A percentile compares a stretch with the other conserved stretches of the same genome.
Conservation (phyloP, 1,140 invertebrate species). For the Popillia japonica region DNA sequence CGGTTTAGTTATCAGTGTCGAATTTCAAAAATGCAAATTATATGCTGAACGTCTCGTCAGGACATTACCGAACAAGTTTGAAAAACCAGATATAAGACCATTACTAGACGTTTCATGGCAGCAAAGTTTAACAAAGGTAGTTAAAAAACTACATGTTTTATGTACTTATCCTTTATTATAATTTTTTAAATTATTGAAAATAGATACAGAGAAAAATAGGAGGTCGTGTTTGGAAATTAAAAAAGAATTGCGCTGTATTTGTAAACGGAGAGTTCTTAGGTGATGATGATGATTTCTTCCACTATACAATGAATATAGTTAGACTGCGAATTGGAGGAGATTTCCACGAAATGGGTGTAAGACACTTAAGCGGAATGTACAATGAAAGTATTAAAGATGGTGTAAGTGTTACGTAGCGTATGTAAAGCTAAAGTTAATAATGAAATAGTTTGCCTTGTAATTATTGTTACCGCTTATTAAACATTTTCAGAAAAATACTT, state of each 20-base stretch:
- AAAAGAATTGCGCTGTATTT: slow-evolving; percentile 59
- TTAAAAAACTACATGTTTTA: neutral
- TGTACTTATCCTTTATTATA: neutral
- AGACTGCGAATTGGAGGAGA: slow-evolving; percentile 58
- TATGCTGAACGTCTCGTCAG: slow-evolving; percentile 48
- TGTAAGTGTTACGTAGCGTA: slow-evolving; percentile 40
- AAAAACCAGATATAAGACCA: slow-evolving; percentile 49
- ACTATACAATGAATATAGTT: slow-evolving; percentile 60
- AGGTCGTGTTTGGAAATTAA: slow-evolving; percentile 48
- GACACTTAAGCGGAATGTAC: slow-evolving; percentile 56
- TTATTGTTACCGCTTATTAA: neutral
- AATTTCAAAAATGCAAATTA: slow-evolving; percentile 53
- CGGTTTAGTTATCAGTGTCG: slow-evolving; percentile 47
- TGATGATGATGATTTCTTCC: slow-evolving; percentile 59
- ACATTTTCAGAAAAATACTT: neutral
- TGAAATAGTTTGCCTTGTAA: neutral
- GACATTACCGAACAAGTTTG: slow-evolving; percentile 50
- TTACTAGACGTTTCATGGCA: slow-evolving; percentile 57
- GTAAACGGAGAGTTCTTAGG: slow-evolving; percentile 61
- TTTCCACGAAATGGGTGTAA: slow-evolving; percentile 59
- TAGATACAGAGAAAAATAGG: slow-evolving; percentile 41
- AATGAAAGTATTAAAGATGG: slow-evolving; percentile 43
- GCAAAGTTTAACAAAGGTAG: slow-evolving; percentile 51
- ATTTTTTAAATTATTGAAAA: neutral
- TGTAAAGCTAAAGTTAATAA: neutral